Evolutionary conservation across 2,113 vertebrate species (phyloP), one percentile per base, ranked within the genome.

Genomic region (Apteryx mantelli): DNA sequence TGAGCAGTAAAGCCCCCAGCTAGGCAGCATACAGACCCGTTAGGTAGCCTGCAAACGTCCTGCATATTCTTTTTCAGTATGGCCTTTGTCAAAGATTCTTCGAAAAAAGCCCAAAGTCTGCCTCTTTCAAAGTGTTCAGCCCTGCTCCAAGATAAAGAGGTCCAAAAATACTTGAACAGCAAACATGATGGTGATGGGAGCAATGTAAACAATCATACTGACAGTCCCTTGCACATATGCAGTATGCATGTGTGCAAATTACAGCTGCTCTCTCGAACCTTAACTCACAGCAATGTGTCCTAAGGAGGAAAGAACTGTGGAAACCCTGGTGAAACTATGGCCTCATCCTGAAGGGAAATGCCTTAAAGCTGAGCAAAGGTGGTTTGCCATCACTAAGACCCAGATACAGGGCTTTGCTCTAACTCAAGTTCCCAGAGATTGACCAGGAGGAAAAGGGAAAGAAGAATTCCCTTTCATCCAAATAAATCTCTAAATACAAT

Each of bases 21-120:
- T 28, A 1, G 1, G 12, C 40, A 69, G 26, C 9, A 0, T 6
- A 17, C 38, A 19, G n/a, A 28, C 40, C 2, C 2, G 4, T 26
- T 1, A 18, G 15, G 15, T 16, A 17, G 8, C 34, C 32, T 34
- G 44, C 48, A 50, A n/a, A 25, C 15, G 15, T 30, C 14, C 30
- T 48, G 46, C 4, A 70, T 14, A 21, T 34, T n/a, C 19, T 32
- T 48, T 70, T 70, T 34, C 68, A 70, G 21, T 24, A 32, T 14
- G 21, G 36, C 19, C 48, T 68, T 28, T 50, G 5, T 19, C 20
- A 30, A 66, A 82, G 46, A 10, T 26, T 22, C 40, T 11, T 25
- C 18, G 32, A 36, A 42, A 9, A 13, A 5, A 36, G 7, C 16
- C 14, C 50, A 7, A 22, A 13, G 6, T 50, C 40, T 7, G 16